Base-by-base conservation (phyloP, 53 echinoderm and acorn worm genomes). In the Apostichopus leukothele region DNA sequence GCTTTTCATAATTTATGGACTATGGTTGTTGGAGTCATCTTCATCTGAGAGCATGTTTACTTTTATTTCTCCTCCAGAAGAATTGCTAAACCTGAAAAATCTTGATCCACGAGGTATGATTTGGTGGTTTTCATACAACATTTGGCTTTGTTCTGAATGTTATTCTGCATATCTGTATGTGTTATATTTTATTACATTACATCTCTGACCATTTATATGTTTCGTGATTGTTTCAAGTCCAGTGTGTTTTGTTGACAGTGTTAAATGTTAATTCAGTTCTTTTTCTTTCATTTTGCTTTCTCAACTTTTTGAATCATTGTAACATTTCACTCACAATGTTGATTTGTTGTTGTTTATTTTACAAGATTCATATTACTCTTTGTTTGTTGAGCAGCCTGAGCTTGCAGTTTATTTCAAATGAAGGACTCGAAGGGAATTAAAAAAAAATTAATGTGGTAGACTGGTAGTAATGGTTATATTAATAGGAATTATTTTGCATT, bases 81-180 rank as follows among this genome's bases (percentile, higher is more conserved):
- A 76, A 76, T 76, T 76, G 76, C 76, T 76, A 76, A 12, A 26
- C 76, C 76, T 76, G 76, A 76, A 76, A 76, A 76, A 76, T 76
- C 76, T 76, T 76, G 76, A 76, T 76, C 76, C 76, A 76, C 76
- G 76, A 76, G 76, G 76, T 76, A 76, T 76, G 76, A 71, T 76
- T 76, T 76, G 76, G 76, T 76, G 76, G 76, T 76, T 76, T 74
- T 74, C 74, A 74, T 74, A 9, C 10, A 11, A 76, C 76, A 76
- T 76, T 76, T 76, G 16, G 76, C 76, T 76, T 76, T 27, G 9
- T 27, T 76, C 7, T 71, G 5, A 51, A 27, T 76, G 76, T 81
- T 76, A 23, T 74, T 74, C 74, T 74, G 25, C 76, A 76, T 76
- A 76, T 76, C 16, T 76, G 75, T 75, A 19, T 13, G 14, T 75